Evolutionary conservation across 1,140 invertebrate species (phyloP), one percentile per base, ranked within the genome.

Genomic region (Rhopalosiphum padi): DNA sequence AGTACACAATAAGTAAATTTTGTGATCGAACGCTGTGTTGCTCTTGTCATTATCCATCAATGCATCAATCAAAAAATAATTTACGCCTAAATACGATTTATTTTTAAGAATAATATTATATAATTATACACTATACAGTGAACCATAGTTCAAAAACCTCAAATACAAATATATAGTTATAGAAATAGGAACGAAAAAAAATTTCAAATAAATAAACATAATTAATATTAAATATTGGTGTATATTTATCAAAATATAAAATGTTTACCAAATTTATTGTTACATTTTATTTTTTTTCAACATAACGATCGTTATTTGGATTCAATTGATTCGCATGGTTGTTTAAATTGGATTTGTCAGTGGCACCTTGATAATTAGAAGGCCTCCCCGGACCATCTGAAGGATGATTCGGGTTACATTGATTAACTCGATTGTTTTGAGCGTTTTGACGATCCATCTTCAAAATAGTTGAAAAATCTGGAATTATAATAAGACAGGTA

Each of bases 301-400:
- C 9, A 30, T 15, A 68, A 15, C 0, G 30, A 9, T 30, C 0
- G 30, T 30, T 15, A 4, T 68, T n/a, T 11, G 9, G 4, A 68
- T 68, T 11, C 30, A 15, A 5, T 9, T 68, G 60, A 1, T 15
- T 15, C 4, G 30, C 0, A 4, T 15, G 60, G 4, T 68, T 68
- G 4, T 68, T 22, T 0, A 15, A 0, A 15, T n/a, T 9, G 0
- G 25, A 2, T 1, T 0, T 1, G 11, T 68, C 60, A 0, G 0
- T 3, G 3, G 30, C 4, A 11, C 30, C 60, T 22, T 68, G 9
- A 11, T 68, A n/a, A 3, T 2, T 18, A 51, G 21, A 18, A 0
- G 15, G 0, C 48, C 48, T 51, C 15, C 48, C 48, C 3, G 48
- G 48, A 18, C 48, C 48, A 51, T 51, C 48, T 2, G 48, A 51